Evolutionary conservation across 2,888 invertebrate genomes (phyloP), one percentile per base, ranked within the genome.

Genomic region (Chouioia cunea): DNA sequence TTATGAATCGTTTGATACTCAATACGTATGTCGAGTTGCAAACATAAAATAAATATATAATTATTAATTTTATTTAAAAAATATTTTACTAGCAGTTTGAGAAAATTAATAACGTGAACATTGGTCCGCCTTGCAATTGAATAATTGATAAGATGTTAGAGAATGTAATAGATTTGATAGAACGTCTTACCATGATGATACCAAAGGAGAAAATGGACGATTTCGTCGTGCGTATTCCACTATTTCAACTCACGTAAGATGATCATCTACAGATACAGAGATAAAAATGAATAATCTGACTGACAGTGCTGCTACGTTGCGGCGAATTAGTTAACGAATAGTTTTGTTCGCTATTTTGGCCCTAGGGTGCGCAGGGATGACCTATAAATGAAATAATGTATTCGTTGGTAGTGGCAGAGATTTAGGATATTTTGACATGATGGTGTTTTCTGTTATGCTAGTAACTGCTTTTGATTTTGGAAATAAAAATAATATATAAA

Each of bases 151-250:
- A 8, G 70, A 73, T 73, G 66, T 47, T 47, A 10, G 20, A 56
- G 69, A 68, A 58, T 64, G 3, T 16, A 12, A 4, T 14, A 18
- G 74, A 71, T 71, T 52, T 66, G 22, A 64, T 57, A 43, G 16
- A 1, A 6, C 20, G 23, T 58, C 74, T 74, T 74, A 74, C 74
- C 74, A 74, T 74, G 47, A 22, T 71, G 56, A 65, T 58, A 65
- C 50, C 71, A 52, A 18, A 63, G 59, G 65, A 53, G 68, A 64
- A 71, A 74, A 71, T 74, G 71, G 69, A 69, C 70, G 73, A 65
- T 2, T 50, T 65, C 18, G 22, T 3, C 16, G 27, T 0, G 14
- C 44, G 16, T 10, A 18, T 47, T 46, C 52, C 18, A 60, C n/a
- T 23, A 23, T 20, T 23, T 57, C 44, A 22, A 16, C 6, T 16